phyloP scores from a whole-genome alignment of 2,888 invertebrate genomes.

The Campoletis raptor region DNA sequence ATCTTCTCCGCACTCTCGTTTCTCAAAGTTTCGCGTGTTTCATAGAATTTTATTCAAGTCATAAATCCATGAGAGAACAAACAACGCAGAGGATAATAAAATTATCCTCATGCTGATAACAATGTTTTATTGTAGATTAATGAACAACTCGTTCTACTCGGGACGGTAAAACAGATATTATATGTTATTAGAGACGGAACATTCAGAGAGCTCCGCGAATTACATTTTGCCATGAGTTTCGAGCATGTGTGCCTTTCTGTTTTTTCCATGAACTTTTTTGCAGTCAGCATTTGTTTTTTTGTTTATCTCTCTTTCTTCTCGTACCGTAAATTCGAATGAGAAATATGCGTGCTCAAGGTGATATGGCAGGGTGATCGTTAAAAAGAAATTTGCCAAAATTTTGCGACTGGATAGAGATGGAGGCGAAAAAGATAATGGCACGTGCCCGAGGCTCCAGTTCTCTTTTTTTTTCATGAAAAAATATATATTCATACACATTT shows the following conservation, averaged over 20 bases:
- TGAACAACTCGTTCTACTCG: conserved; percentile 52
- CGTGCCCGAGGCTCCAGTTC: conserved; percentile 65
- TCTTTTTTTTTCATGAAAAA: not conserved
- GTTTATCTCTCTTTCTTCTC: not conserved
- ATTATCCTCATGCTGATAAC: conserved; percentile 58
- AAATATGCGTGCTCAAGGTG: conserved; percentile 68
- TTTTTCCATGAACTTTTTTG: conserved; percentile 28
- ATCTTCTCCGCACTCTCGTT: not conserved
- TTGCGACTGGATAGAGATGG: conserved; percentile 64
- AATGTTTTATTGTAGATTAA: conserved; percentile 67
- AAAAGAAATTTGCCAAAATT: conserved; percentile 78
- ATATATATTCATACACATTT: not conserved
- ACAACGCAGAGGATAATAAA: conserved; percentile 62
- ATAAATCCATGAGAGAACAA: conserved; percentile 60
- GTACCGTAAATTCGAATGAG: not conserved
- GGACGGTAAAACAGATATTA: conserved; percentile 30
- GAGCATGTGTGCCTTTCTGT: conserved; percentile 1
- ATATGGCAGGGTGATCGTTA: conserved; percentile 75
- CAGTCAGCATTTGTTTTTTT: not conserved
- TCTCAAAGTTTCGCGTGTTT: not conserved
- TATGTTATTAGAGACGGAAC: conserved; percentile 61
- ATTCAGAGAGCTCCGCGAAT: conserved; percentile 46
- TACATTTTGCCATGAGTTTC: conserved; percentile 49
- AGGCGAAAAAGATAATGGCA: conserved; percentile 66
- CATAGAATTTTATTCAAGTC: not conserved